Base-by-base conservation (phyloP, 2,797 vertebrate species). In the Triplophysa bombifrons region DNA sequence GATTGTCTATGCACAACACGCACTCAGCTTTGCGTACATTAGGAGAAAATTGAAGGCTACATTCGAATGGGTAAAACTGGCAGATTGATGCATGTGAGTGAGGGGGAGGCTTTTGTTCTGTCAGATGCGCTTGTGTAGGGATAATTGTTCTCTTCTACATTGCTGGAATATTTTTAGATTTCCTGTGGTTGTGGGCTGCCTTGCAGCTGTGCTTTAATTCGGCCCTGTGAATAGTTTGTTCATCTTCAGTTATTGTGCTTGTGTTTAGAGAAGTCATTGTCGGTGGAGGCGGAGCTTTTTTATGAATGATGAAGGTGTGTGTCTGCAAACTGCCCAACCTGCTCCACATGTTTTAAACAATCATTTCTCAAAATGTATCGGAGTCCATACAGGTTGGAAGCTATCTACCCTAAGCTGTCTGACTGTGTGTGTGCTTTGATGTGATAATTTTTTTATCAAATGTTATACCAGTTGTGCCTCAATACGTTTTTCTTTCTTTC, bases 241-340 rank as follows among this genome's bases (percentile, higher is more conserved):
- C 67, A 41, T 19, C 30, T 64, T 56, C 3, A 69, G 56, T 64
- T 71, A 58, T 78, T 78, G 30, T 71, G 16, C 56, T 63, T 30
- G 10, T 71, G 27, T 64, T 71, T 71, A 10, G 61, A 78, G 48
- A 78, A 70, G 58, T 27, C 6, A 25, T 61, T 61, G 58, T 61
- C 8, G 4, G n/a, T 22, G 58, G 22, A 60, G 58, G 58, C 50
- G 58, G 56, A 63, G 67, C 41, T 55, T 12, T 68, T 68, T 27
- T 63, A 51, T 79, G 61, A 72, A 79, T 22, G 7, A 30, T 61
- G 7, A 66, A 79, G 61, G 77, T 72, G 77, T 79, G 77, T 79
- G 60, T 3, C 69, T 3, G 1, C 38, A 56, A 78, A 71, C 67
- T 71, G 76, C 27, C 74, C 5, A 3, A 34, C 38, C 77, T 81